Evolutionary conservation across 2,797 vertebrate species (phyloP).

Genomic region (Yasuhikotakia modesta): DNA sequence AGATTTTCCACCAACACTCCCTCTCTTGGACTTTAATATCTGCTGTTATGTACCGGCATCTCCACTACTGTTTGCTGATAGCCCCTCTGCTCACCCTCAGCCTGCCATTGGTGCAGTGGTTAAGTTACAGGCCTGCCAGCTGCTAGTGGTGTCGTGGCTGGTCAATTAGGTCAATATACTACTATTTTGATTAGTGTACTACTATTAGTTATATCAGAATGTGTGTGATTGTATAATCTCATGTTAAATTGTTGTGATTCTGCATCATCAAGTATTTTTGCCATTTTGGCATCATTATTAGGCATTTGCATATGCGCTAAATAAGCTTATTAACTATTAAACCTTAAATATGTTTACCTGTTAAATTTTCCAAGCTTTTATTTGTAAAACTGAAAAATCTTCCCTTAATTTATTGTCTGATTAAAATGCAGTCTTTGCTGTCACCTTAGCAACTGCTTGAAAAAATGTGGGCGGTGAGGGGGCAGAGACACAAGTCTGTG

Average conservation of each 20-base stretch:
- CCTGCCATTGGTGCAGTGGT: too few relatives aligned
- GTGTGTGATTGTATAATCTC: not conserved
- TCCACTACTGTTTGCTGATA: too few relatives aligned
- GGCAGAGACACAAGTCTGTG: constrained; percentile 72
- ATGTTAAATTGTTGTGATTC: not conserved
- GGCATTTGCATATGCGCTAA: not conserved
- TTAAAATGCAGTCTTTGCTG: constrained; percentile 81
- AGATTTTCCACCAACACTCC: too few relatives aligned
- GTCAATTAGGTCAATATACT: constrained; percentile 34
- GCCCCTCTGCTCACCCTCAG: too few relatives aligned
- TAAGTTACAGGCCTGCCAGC: too few relatives aligned
- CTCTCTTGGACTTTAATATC: too few relatives aligned
- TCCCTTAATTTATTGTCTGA: constrained; percentile 79
- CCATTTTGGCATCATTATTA: not conserved
- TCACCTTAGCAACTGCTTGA: constrained; percentile 83
- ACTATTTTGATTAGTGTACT: constrained; percentile 30
- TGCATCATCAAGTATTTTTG: not conserved
- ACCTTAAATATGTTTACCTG: constrained; percentile 25
- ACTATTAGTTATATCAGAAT: constrained; percentile 31
- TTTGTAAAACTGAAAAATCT: constrained; percentile 62
- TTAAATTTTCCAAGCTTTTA: not conserved
- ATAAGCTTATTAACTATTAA: not conserved
- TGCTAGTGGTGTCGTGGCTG: too few relatives aligned
- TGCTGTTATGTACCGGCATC: too few relatives aligned
- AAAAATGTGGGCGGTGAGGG: constrained; percentile 78